These are phyloP conservation scores for Drosophila ohnishii DNA, from an alignment of 1,140 invertebrate species.

Conservation along the genomic window DNA sequence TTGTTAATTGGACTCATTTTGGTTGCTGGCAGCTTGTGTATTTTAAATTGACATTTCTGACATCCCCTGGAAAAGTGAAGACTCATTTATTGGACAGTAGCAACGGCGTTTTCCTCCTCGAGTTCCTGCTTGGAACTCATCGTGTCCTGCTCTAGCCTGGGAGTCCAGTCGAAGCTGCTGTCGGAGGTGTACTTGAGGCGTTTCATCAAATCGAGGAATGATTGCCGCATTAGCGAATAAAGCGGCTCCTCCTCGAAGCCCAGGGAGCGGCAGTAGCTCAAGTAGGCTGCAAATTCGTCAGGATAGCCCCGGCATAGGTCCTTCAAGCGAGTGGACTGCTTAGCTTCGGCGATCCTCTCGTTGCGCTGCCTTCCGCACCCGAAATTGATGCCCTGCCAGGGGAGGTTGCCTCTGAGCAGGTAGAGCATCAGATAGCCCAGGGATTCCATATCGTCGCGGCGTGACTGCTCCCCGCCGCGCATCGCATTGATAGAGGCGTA, in stretches of 20 bases:
- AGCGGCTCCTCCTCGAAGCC: conserved; percentile 96
- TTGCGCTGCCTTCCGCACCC: conserved; percentile 93
- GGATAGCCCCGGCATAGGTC: conserved; percentile 96
- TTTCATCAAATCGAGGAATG: conserved; percentile 95
- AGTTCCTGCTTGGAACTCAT: background rate
- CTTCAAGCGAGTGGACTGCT: conserved; percentile 96
- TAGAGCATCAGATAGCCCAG: conserved; percentile 98
- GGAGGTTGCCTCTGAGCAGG: conserved; percentile 94
- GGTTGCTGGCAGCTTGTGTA: conserved; percentile 71
- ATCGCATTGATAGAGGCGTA: conserved; percentile 98
- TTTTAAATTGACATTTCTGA: conserved; percentile 71
- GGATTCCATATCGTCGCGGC: conserved; percentile 97
- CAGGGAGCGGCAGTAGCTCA: conserved; percentile 96
- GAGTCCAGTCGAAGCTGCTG: conserved; percentile 99
- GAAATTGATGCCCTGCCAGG: conserved; percentile 96
- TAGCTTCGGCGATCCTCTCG: conserved; percentile 97
- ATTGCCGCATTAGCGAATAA: conserved; percentile 96
- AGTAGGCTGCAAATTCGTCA: conserved; percentile 97
- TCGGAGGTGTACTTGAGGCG: conserved; percentile 98
- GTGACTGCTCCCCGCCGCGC: conserved; percentile 92
- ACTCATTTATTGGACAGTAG: conserved; percentile 5
- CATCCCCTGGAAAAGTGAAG: conserved; percentile 37
- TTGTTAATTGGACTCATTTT: conserved; percentile 81
- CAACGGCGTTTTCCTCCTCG: conserved; percentile 86
- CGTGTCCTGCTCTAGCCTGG: conserved; percentile 85